These are phyloP conservation scores for Salpingus planirostris DNA, from an alignment of 2,888 invertebrate species.

Conservation along the genomic window DNA sequence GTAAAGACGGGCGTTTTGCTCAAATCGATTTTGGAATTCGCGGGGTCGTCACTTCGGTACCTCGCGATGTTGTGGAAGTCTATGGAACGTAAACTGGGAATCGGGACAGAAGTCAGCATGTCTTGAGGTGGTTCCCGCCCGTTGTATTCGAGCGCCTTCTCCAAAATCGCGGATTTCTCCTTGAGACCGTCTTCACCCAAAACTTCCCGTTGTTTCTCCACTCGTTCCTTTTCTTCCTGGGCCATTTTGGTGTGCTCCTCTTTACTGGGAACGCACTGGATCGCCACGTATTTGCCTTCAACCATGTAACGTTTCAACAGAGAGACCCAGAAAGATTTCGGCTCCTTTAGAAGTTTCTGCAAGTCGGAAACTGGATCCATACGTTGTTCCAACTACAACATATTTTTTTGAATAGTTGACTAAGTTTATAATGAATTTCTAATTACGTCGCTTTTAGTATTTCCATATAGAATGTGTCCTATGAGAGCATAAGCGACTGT, in stretches of 20 bases:
- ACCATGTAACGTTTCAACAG: constrained; percentile 61
- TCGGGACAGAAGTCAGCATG: constrained; percentile 62
- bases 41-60: constrained; percentile 39
- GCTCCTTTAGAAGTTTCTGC: constrained; percentile 52
- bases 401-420: not conserved
- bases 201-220: constrained; percentile 53
- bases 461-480: constrained; percentile 76
- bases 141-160: constrained; percentile 65
- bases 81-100: constrained; percentile 66
- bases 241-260: constrained; percentile 58
- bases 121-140: constrained; percentile 65
- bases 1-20: constrained; percentile 62
- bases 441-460: constrained; percentile 61
- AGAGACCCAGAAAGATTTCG: constrained; percentile 60
- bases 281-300: constrained; percentile 52
- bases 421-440: constrained; percentile 1
- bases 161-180: constrained; percentile 51
- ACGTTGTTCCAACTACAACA: constrained; percentile 53
- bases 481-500: constrained; percentile 68
- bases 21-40: constrained; percentile 49
- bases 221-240: constrained; percentile 61
- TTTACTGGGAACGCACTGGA: constrained; percentile 57
- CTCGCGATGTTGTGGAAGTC: constrained; percentile 52
- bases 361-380: constrained; percentile 59
- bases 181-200: constrained; percentile 64